Base-by-base conservation (phyloP, 2,888 invertebrate genomes). In the Nipponacmea schrenckii region DNA sequence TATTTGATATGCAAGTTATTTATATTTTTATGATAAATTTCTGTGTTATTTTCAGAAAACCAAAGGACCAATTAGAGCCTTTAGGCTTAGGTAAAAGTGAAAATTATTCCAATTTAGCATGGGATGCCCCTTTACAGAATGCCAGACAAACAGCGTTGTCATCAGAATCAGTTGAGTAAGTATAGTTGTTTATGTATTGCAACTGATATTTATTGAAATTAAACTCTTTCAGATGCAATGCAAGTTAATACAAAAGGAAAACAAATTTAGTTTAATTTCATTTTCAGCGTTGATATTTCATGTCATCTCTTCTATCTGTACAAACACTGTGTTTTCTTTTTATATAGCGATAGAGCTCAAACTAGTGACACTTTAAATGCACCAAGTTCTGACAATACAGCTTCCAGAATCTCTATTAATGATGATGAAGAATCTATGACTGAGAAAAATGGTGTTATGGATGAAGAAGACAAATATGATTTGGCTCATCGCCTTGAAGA, bases 61-160 rank as follows among this genome's bases (percentile, higher is more conserved):
- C 69, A 64, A 7, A 10, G 17, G 31, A 46, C 56, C n/a, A n/a
- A 26, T 56, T 56, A 56, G 24, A 10, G 0, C 24, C 56, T 10
- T 3, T 67, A 14, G 4, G 24, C 26, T 27, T 74, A 62, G 39
- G 44, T n/a, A 74, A 74, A 46, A 74, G 67, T 64, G 66, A 62
- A 39, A 74, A 70, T 62, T 70, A 26, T 39, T 68, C 68, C 17
- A 71, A 26, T 56, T 39, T 75, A 63, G 56, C 78, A 12, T 82
- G 82, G 82, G 82, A 82, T 67, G 79, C 81, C 10, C 81, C 82
- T 0, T 71, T 82, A 4, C 69, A 72, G 64, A 64, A 74, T n/a
- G 78, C 78, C 56, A 74, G 68, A n/a, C 65, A 78, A 44, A 71
- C 72, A 50, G 64, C 73, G 20, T 65, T 77, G 20, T 70, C 70